A percentile compares a stretch with the other conserved stretches of the same genome.
These are phyloP conservation scores for Silurus glanis DNA, from an alignment of 2,113 vertebrate species.

Conservation along the genomic window DNA sequence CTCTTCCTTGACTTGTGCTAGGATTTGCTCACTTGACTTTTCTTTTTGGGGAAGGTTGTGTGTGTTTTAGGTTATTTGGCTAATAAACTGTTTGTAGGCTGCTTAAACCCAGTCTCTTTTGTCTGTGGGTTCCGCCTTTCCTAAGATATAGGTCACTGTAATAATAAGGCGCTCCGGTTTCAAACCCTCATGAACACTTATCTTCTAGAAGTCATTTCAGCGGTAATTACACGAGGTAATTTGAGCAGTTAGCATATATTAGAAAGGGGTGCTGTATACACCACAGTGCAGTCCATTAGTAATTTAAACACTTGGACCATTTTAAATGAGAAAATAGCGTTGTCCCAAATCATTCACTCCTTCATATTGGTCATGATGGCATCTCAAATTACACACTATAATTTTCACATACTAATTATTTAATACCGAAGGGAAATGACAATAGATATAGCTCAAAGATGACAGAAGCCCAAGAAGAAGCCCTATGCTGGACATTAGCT, in stretches of 20 bases:
- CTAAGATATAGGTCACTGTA: background rate
- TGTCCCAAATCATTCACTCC: background rate
- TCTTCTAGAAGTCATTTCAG: background rate
- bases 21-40: slow-evolving; percentile 6
- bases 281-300: background rate
- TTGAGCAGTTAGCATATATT: background rate
- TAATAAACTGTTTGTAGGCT: slow-evolving; percentile 34
- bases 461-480: background rate
- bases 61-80: slow-evolving; percentile 32
- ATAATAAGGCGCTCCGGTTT: background rate
- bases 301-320: background rate
- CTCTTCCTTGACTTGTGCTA: background rate
- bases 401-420: background rate
- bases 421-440: background rate
- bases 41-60: slow-evolving; percentile 17
- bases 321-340: background rate
- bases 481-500: background rate
- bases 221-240: background rate
- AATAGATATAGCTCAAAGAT: slow-evolving; percentile 7
- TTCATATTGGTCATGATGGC: background rate
- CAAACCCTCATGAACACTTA: background rate
- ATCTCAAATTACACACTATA: background rate
- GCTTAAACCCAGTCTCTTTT: background rate
- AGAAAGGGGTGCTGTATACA: too few species aligned
- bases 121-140: background rate